These are phyloP conservation scores for Chloebia gouldiae DNA, from an alignment of 2,113 vertebrate species.

Conservation along the genomic window DNA sequence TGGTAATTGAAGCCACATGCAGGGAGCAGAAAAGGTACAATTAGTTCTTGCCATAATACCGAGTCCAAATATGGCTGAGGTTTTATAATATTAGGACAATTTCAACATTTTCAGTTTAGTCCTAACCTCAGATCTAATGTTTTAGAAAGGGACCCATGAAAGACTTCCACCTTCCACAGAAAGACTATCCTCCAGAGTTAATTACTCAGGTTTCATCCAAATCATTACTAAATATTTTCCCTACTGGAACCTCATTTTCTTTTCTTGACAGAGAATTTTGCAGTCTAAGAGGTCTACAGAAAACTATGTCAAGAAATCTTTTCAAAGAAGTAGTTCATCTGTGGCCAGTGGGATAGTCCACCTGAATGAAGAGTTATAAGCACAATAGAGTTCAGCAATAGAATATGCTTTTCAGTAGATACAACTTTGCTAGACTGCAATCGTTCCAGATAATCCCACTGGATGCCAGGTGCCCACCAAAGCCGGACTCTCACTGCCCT, in stretches of 20 bases:
- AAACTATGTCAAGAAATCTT: not conserved
- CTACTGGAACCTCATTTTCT: not conserved
- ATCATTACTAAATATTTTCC: not conserved
- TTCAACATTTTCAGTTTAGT: not conserved
- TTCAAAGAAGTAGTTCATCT: not conserved
- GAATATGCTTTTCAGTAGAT: not conserved
- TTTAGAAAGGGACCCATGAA: not conserved
- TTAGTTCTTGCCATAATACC: not conserved
- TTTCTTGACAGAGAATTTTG: not conserved
- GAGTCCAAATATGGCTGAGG: not conserved
- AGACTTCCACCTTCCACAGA: not conserved
- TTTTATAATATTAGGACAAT: not conserved
- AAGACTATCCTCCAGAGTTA: not conserved
- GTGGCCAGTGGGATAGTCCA: not conserved
- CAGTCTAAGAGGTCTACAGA: not conserved
- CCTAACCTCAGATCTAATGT: not conserved
- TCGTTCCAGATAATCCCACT: not conserved
- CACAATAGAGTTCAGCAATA: not conserved
- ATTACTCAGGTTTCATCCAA: not conserved
- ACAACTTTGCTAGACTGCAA: not conserved
- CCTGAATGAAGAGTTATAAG: not conserved
- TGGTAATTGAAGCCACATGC: not conserved
- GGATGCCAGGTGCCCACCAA: not conserved
- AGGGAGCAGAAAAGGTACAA: accelerated
- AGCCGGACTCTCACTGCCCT: not conserved